Evolutionary conservation across 2,888 invertebrate species (phyloP).

Genomic region (Catocala fraxini): DNA sequence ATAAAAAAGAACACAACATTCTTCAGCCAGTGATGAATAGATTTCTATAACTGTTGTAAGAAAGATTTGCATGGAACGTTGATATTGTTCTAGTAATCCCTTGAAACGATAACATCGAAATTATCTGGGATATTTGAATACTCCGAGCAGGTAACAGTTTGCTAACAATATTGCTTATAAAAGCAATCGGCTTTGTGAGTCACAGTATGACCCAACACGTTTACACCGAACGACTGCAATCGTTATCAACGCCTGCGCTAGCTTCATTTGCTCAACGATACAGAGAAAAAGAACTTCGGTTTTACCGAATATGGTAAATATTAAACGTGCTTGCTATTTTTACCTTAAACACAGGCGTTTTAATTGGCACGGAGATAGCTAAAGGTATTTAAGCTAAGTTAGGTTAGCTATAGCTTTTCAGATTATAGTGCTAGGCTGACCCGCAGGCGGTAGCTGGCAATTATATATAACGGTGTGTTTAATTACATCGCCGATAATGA

Average conservation of each 20-base stretch:
- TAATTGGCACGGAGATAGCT: too few relatives aligned
- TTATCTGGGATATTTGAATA: neutral
- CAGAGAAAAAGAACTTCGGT: neutral
- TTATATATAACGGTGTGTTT: too few relatives aligned
- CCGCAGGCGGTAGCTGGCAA: too few relatives aligned
- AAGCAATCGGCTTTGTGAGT: slow-evolving; percentile 11
- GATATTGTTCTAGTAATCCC: neutral
- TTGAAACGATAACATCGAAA: neutral
- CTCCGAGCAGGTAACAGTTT: slow-evolving; percentile 1
- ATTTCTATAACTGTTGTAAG: neutral
- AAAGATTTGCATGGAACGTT: neutral
- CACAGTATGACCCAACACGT: slow-evolving; percentile 13
- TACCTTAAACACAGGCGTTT: too few relatives aligned
- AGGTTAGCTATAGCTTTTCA: too few relatives aligned
- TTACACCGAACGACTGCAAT: slow-evolving; percentile 15
- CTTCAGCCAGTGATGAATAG: too few relatives aligned
- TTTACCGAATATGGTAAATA: neutral
- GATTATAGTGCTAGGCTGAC: too few relatives aligned
- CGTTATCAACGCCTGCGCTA: slow-evolving; percentile 22
- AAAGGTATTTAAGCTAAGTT: too few relatives aligned
- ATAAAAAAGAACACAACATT: too few relatives aligned
- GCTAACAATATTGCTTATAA: slow-evolving; percentile 12
- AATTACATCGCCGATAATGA: slow-evolving; percentile 1
- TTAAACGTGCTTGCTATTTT: neutral
- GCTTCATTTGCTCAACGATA: slow-evolving; percentile 1